Base-by-base conservation (phyloP, 1,140 invertebrate species). In the Homalodisca vitripennis region DNA sequence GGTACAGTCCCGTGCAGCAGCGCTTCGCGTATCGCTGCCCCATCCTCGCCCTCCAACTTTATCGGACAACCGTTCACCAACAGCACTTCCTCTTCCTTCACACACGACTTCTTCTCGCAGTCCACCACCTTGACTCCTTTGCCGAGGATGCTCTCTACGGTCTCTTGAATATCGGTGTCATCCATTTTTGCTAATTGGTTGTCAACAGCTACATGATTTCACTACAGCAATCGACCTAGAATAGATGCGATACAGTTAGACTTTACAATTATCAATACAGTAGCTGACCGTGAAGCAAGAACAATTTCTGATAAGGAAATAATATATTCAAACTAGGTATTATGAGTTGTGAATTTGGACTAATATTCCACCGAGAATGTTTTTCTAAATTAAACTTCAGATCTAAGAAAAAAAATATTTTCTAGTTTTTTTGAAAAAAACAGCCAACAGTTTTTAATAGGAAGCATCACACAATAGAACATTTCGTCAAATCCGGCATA, bases 21-120 rank as follows among this genome's bases (percentile, higher is more conserved):
- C 0, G 89, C 89, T 46, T 87, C 84, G 71, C 88, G 86, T 22
- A 91, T 90, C 17, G 87, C 87, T 2, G 84, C 81, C 3, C 89
- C 89, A 75, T 91, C 89, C 53, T 86, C 84, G 3, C 87, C 88
- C 71, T 88, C 87, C 46, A 91, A 78, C 41, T 85, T 83, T 12
- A 92, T 88, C 1, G 87, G 88, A 32, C 87, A 85, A 0, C 90
- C 90, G 76, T 92, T 91, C 72, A 92, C 89, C 73, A 89, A 80
- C 31, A 92, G 78, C 68, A 91, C 85, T 79, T 92, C 89, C 74
- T 91, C 88, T 78, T 90, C 88, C 63, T 86, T 84, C 41, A 90
- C 85, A 48, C 84, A 85, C 1, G 88, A 89, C 68, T 88, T 88
- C 70, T 90, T 90, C 75, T 91, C 87, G 76, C 89, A 91, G 77